Conservation (phyloP, 1,140 invertebrate species). For the Asobara japonica region DNA sequence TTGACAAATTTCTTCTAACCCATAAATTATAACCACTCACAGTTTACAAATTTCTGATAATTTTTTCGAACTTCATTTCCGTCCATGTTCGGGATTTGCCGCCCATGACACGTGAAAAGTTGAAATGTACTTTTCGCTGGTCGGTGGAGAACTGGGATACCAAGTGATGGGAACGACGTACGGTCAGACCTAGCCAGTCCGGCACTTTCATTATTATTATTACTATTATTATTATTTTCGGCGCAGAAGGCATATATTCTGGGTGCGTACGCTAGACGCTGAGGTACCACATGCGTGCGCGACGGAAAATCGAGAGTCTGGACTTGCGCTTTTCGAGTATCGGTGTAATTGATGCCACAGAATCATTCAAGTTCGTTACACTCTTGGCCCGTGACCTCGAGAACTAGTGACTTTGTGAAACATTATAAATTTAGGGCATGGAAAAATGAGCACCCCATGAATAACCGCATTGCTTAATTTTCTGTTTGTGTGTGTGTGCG, state of each 20-base stretch:
- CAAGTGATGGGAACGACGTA: not conserved
- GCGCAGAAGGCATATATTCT: not conserved
- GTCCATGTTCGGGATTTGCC: slow-evolving; percentile 45
- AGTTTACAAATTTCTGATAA: slow-evolving; percentile 35
- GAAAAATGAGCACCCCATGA: not conserved
- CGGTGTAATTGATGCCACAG: not conserved
- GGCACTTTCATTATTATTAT: too few species aligned
- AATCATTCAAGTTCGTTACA: not conserved
- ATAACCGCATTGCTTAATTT: too few species aligned
- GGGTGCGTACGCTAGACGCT: not conserved
- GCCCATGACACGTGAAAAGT: not conserved
- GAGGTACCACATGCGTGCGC: slow-evolving; percentile 5
- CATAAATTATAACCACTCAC: slow-evolving; percentile 2
- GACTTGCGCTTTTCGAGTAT: not conserved
- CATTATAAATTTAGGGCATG: not conserved
- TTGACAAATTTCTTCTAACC: too few species aligned
- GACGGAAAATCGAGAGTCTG: not conserved
- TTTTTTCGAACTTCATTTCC: slow-evolving; percentile 49
- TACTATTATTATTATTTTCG: not conserved
- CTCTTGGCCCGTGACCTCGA: slow-evolving; percentile 4
- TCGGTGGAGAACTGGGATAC: too few species aligned
- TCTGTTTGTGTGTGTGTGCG: too few species aligned
- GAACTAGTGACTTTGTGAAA: not conserved
- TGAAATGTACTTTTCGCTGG: too few species aligned
- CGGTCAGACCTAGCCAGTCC: not conserved